Percentiles rank a stretch among this genome's conserved stretches.
phyloP scores from a whole-genome alignment of 64 coral and sea anemone species.

The Montipora capricornis region DNA sequence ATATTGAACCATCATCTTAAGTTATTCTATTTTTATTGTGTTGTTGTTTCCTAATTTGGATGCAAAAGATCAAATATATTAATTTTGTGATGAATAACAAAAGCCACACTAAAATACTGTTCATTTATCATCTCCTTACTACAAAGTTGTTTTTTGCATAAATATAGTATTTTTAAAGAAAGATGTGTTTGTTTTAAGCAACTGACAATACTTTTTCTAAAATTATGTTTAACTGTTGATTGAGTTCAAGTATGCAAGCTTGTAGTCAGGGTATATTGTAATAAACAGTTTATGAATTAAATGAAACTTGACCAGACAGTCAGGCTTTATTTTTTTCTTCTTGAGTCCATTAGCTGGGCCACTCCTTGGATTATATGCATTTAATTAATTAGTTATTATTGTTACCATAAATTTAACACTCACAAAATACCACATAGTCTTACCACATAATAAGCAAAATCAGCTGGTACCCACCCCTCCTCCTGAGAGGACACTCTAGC shows the following conservation, averaged over 20 bases:
- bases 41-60: background rate
- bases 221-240: too few relatives aligned
- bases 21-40: slow-evolving; percentile 19
- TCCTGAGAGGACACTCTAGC: too few relatives aligned
- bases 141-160: background rate
- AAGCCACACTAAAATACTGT: background rate
- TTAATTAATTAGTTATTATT: background rate
- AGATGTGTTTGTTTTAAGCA: background rate
- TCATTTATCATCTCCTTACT: background rate
- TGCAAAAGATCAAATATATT: slow-evolving; percentile 1
- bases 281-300: background rate
- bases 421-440: background rate
- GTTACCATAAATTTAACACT: background rate
- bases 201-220: background rate
- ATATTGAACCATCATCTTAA: background rate
- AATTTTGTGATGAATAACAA: background rate
- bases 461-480: too few relatives aligned
- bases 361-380: background rate
- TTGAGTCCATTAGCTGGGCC: background rate
- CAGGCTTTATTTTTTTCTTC: background rate
- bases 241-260: background rate
- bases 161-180: too few relatives aligned
- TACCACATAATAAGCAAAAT: too few relatives aligned
- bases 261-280: slow-evolving; percentile 7
- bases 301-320: slow-evolving; percentile 28